Evolutionary conservation across 64 coral and sea anemone species (phyloP), one percentile per base, ranked within the genome.

Genomic region (Pachyseris speciosa): DNA sequence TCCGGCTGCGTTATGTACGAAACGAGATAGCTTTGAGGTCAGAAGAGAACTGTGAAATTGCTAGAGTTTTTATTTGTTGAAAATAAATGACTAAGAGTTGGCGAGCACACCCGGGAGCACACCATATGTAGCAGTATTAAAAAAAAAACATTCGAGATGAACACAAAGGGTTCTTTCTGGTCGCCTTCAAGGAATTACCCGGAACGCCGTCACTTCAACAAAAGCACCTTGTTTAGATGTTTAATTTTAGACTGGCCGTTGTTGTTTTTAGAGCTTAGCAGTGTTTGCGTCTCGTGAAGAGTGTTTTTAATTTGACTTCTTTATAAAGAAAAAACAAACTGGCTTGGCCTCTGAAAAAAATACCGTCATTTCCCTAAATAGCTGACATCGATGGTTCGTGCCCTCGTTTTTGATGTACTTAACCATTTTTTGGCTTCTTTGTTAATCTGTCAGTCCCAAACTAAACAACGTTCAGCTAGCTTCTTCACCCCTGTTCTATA

Each of bases 211-310:
- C 19, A 61, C 17, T 31, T 39, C 5, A 33, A 81, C 77, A 81
- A 81, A 81, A 53, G 25, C 15, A 40, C 36, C 10, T 81, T 81
- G 77, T 81, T 40, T 63, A 40, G 7, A 9, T 13, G 19, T 81
- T 61, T 81, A 81, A 81, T 81, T 81, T 81, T 81, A 61, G 77
- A 81, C 12, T 17, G n/a, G 6, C 51, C 9, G 16, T 61, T 81
- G 77, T 81, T 81, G 77, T 61, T 63, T 63, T 81, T 61, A 63
- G 52, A 63, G 77, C 51, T 81, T 81, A 61, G 41, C 13, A 37
- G 60, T 60, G 77, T 39, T 58, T 41, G 31, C 36, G 51, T 61
- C 77, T 61, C 52, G 9, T n/a, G 24, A 40, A 12, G 22, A 61
- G 19, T 81, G 77, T 81, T 63, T 81, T 81, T 58, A 28, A 81